These are phyloP conservation scores for Malacoctenus gilli DNA, from an alignment of 2,797 vertebrate species.

Conservation along the genomic window DNA sequence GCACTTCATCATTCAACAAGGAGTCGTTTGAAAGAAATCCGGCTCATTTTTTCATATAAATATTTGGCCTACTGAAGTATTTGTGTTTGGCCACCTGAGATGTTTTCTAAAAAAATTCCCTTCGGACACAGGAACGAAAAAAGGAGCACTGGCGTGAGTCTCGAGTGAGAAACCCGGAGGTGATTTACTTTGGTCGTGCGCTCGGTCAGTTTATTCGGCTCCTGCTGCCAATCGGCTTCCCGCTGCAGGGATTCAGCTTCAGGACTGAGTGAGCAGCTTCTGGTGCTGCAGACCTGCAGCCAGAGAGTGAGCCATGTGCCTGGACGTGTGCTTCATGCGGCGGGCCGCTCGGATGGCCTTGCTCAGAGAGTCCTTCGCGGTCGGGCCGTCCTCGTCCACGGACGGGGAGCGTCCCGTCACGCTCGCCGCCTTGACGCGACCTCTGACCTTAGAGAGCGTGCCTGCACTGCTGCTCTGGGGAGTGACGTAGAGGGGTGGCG, in stretches of 20 bases:
- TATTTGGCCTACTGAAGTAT: conserved; percentile 5
- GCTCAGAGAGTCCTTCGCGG: conserved; percentile 78
- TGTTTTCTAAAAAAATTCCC: neutral
- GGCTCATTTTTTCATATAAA: conserved; percentile 20
- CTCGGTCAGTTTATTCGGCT: no score
- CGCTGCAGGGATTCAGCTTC: conserved; percentile 74
- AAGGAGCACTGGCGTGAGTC: neutral
- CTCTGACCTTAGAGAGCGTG: conserved; percentile 22
- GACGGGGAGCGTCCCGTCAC: conserved; percentile 43
- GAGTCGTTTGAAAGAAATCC: conserved; percentile 6
- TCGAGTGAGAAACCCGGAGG: no score
- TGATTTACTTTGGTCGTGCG: no score
- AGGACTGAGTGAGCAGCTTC: conserved; percentile 70
- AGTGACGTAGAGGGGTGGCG: conserved; percentile 41
- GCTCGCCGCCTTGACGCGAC: conserved; percentile 9
- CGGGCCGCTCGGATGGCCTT: conserved; percentile 81
- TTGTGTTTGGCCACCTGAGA: conserved; percentile 23
- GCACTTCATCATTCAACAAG: neutral
- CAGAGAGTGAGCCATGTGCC: conserved; percentile 82
- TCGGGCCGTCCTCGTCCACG: conserved; percentile 45
- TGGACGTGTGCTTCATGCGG: conserved; percentile 76
- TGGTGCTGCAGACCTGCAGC: conserved; percentile 74
- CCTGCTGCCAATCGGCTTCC: no score
- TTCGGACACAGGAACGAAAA: neutral
- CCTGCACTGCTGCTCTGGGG: conserved; percentile 1